These are phyloP conservation scores for Cheilosia grossa DNA, from an alignment of 2,888 invertebrate species.

Conservation along the genomic window DNA sequence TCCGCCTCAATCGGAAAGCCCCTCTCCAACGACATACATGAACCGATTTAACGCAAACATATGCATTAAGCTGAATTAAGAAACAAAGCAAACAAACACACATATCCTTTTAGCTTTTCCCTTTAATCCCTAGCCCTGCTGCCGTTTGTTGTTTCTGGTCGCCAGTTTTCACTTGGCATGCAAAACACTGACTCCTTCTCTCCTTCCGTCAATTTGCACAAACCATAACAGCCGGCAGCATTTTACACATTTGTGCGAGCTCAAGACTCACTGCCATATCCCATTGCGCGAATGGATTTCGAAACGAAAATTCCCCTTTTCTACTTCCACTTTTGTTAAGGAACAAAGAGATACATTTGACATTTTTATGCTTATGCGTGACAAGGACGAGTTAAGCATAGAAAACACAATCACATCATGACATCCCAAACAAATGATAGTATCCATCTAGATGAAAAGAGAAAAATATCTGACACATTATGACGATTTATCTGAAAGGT, in stretches of 20 bases:
- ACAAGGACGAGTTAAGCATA: background rate
- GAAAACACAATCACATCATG: slow-evolving; percentile 11
- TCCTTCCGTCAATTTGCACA: background rate
- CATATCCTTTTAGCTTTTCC: slow-evolving; percentile 56
- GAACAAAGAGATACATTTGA: slow-evolving; percentile 58
- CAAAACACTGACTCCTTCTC: background rate
- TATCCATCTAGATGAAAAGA: slow-evolving; percentile 22
- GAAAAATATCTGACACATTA: slow-evolving; percentile 54
- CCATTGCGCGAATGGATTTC: slow-evolving; percentile 62
- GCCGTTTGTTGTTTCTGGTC: slow-evolving; percentile 27
- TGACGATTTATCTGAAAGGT: slow-evolving; percentile 64
- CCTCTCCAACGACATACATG: background rate
- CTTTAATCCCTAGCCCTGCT: slow-evolving; percentile 19
- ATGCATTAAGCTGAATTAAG: slow-evolving; percentile 45
- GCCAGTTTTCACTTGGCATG: slow-evolving; percentile 12
- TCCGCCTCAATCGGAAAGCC: background rate
- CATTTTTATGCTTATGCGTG: slow-evolving; percentile 60
- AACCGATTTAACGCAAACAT: slow-evolving; percentile 28
- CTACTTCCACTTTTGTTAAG: slow-evolving; percentile 57
- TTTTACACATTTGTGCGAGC: slow-evolving; percentile 34
- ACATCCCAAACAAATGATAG: slow-evolving; percentile 40
- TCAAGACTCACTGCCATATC: slow-evolving; percentile 54
- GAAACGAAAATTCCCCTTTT: slow-evolving; percentile 60
- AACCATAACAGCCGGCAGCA: slow-evolving; percentile 45
- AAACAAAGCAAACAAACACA: slow-evolving; percentile 39